Conservation (phyloP, 2,113 vertebrate species). For the Catharus bicknelli region DNA sequence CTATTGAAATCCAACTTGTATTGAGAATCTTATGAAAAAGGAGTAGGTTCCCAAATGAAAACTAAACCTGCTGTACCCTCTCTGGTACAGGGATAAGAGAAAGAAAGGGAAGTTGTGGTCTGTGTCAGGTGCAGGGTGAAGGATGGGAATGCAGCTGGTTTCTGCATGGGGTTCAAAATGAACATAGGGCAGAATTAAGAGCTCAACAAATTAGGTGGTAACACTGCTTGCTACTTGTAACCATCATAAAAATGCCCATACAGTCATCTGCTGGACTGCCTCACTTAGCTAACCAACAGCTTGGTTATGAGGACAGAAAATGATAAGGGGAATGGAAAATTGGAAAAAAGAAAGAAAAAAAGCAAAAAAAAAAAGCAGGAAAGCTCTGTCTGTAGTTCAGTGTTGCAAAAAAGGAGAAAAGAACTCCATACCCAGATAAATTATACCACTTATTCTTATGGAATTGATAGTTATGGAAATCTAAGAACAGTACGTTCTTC, state of each 20-base stretch:
- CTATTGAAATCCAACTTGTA: not conserved
- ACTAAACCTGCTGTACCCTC: not conserved
- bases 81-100: not conserved
- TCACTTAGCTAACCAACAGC: not conserved
- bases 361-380: not conserved
- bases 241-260: not conserved
- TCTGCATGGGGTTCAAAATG: not conserved
- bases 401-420: not conserved
- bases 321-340: not conserved
- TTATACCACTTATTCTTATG: not conserved
- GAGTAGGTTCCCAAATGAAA: not conserved
- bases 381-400: not conserved
- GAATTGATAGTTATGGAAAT: not conserved
- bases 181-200: not conserved
- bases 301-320: constrained; percentile 4
- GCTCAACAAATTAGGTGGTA: not conserved
- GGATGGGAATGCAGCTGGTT: not conserved
- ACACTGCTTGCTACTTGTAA: not conserved
- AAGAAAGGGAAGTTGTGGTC: not conserved
- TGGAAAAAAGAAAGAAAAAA: not conserved
- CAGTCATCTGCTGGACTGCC: not conserved
- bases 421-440: not conserved
- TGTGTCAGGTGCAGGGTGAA: not conserved
- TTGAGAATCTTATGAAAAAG: not conserved
- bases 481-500: not conserved